Conservation (phyloP, 2,113 vertebrate genomes). For the Phalacrocorax brasilianus region DNA sequence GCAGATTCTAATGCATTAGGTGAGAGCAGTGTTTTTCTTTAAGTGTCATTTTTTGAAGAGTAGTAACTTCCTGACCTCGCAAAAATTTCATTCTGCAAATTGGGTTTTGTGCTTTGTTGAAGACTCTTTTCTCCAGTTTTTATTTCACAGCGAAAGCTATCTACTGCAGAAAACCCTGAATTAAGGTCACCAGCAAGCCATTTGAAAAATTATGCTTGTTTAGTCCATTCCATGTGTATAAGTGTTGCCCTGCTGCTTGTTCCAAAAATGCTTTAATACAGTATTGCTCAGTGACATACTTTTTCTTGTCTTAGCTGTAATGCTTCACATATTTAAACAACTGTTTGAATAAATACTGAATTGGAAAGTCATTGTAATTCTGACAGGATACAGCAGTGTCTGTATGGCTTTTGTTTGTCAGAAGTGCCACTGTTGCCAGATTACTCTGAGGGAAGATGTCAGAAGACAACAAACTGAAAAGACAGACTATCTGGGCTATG, state of each 20-base stretch:
- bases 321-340: slow-evolving; percentile 34
- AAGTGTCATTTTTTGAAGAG: background rate
- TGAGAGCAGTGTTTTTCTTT: background rate
- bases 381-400: slow-evolving; percentile 53
- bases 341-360: slow-evolving; percentile 25
- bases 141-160: background rate
- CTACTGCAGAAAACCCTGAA: background rate
- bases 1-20: background rate
- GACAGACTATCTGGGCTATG: slow-evolving; percentile 48
- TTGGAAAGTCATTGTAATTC: slow-evolving; percentile 65
- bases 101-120: background rate
- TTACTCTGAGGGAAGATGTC: slow-evolving; percentile 68
- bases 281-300: background rate
- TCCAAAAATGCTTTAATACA: background rate
- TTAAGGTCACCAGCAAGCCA: background rate
- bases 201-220: background rate
- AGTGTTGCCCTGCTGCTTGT: background rate
- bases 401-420: slow-evolving; percentile 66
- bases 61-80: background rate
- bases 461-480: slow-evolving; percentile 64
- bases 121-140: background rate
- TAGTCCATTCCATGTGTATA: background rate
- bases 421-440: slow-evolving; percentile 65
- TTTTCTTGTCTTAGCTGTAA: background rate
- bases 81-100: background rate